Conservation (phyloP, 2,888 invertebrate species). For the Apoda limacodes region DNA sequence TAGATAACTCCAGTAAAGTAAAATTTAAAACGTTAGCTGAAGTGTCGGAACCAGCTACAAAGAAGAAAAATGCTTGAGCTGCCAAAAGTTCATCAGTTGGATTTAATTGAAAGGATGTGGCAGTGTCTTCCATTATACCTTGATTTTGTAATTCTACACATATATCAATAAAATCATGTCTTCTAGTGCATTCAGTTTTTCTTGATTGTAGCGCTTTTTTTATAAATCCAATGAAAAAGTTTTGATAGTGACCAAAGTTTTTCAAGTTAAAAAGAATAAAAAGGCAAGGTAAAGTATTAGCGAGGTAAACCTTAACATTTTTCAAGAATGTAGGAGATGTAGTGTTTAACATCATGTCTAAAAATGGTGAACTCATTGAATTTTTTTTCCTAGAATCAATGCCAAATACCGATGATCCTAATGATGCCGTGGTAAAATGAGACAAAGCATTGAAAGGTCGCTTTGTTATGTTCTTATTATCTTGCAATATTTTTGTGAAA, state of each 20-base stretch:
- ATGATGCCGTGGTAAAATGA: conserved; percentile 38
- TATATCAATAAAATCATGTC: conserved; percentile 41
- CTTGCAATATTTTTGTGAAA: conserved; percentile 32
- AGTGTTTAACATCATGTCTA: conserved; percentile 34
- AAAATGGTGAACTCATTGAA: conserved; percentile 42
- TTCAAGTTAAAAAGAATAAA: conserved; percentile 29
- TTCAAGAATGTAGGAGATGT: conserved; percentile 22
- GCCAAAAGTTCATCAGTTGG: conserved; percentile 40
- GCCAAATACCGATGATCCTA: conserved; percentile 51
- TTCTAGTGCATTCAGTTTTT: conserved; percentile 19
- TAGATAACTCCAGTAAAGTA: conserved; percentile 34
- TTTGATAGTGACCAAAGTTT: conserved; percentile 35
- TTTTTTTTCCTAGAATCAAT: conserved; percentile 38
- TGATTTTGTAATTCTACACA: conserved; percentile 39
- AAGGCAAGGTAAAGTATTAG: conserved; percentile 27
- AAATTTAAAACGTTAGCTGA: conserved; percentile 39
- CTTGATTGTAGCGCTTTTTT: conserved; percentile 34
- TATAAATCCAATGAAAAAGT: conserved; percentile 39
- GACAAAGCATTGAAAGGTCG: conserved; percentile 34
- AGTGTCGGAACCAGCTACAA: conserved; percentile 50
- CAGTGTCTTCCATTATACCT: conserved; percentile 32
- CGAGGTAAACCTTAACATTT: conserved; percentile 25
- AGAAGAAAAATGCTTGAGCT: too few relatives aligned
- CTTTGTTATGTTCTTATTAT: conserved; percentile 21
- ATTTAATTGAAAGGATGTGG: conserved; percentile 32